phyloP scores from a whole-genome alignment of 1,140 invertebrate species.

The Solenopsis fugax region DNA sequence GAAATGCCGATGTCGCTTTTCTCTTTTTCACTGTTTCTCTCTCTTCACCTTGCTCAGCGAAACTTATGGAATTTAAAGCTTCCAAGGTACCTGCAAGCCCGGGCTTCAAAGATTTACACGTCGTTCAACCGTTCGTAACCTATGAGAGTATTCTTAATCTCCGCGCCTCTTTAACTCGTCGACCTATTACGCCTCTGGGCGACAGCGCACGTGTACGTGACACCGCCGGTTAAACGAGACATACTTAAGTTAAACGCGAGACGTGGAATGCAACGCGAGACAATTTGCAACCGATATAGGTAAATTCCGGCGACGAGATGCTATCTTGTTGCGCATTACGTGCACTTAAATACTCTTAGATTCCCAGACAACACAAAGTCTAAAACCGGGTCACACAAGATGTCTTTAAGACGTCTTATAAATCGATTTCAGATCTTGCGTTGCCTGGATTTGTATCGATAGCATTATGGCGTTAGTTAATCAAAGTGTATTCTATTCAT shows the following conservation, averaged over 20 bases:
- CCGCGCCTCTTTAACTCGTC: conserved; percentile 41
- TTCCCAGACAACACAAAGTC: too few species aligned
- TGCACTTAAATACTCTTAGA: background rate
- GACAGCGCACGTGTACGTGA: conserved; percentile 10
- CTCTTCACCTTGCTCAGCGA: conserved; percentile 35
- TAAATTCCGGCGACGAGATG: conserved; percentile 9
- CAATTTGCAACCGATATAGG: conserved; percentile 20
- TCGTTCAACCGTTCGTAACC: conserved; percentile 23
- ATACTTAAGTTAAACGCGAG: conserved; percentile 13
- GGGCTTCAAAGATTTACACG: conserved; percentile 23
- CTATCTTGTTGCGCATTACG: background rate
- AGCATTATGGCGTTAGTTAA: too few species aligned
- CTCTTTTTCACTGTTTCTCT: conserved; percentile 23
- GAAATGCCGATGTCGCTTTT: background rate
- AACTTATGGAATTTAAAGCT: conserved; percentile 49
- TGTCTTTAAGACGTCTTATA: too few species aligned
- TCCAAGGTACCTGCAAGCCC: background rate
- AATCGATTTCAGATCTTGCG: too few species aligned
- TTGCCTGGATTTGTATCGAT: background rate
- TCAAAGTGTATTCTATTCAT: too few species aligned
- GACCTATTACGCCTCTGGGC: conserved; percentile 4
- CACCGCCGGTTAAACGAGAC: conserved; percentile 20
- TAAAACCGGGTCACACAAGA: too few species aligned
- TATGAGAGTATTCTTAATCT: conserved; percentile 28
- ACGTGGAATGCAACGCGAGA: conserved; percentile 35